phyloP scores from a whole-genome alignment of 2,113 vertebrate genomes.

The Desmodus rotundus region DNA sequence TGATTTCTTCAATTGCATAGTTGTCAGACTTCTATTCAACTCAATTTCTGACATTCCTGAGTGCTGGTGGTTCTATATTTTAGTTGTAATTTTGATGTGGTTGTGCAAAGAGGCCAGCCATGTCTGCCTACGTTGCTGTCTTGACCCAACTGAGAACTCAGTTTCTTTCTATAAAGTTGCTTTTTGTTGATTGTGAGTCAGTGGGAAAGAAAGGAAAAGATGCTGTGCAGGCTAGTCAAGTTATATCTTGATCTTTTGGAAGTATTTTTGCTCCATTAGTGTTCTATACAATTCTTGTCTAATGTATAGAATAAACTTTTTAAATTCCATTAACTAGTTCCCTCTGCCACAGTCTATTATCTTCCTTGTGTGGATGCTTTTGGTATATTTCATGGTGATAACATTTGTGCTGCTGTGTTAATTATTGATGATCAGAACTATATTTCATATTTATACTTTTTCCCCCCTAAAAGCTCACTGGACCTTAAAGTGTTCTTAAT shows the following conservation, averaged over 20 bases:
- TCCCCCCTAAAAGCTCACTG: background rate
- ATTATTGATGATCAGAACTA: background rate
- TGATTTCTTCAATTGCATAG: no score
- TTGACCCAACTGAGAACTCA: no score
- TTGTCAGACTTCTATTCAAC: no score
- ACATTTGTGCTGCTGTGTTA: constrained; percentile 5
- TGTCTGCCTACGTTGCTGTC: no score
- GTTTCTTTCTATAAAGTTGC: background rate
- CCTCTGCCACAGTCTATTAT: background rate
- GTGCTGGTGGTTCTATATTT: no score
- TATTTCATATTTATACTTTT: background rate
- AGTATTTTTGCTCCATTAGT: background rate
- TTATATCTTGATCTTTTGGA: background rate
- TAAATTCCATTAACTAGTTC: constrained; percentile 11
- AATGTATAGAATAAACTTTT: background rate
- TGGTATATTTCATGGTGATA: background rate
- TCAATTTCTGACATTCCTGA: no score
- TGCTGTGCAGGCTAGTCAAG: background rate
- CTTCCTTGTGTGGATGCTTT: background rate
- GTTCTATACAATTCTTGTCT: background rate
- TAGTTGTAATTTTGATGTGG: no score
- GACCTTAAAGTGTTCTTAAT: background rate
- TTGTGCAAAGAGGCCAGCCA: no score
- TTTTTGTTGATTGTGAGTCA: background rate
- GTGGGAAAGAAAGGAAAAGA: background rate